Evolutionary conservation across 2,113 vertebrate species (phyloP).

Genomic region (Echinops telfairi): DNA sequence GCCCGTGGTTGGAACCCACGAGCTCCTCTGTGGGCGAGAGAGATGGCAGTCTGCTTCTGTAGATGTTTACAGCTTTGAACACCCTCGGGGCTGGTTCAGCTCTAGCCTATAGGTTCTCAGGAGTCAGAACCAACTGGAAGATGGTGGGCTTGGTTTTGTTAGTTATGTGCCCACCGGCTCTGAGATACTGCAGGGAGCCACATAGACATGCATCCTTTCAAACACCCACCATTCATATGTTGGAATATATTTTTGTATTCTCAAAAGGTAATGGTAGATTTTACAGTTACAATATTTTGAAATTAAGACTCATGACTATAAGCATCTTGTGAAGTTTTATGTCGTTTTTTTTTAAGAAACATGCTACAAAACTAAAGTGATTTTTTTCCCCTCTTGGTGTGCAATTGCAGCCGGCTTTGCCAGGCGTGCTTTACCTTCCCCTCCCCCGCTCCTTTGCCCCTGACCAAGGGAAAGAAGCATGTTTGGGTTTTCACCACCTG

Average conservation of each 20-base stretch:
- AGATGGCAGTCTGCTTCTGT: not conserved
- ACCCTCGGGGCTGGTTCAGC: not conserved
- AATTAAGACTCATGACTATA: not conserved
- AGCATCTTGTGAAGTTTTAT: not conserved
- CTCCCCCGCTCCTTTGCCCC: not conserved
- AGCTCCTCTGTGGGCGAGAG: no score
- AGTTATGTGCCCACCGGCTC: not conserved
- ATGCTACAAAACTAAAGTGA: not conserved
- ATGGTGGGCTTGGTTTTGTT: not conserved
- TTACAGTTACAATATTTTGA: slow-evolving; percentile 47
- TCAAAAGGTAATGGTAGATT: not conserved
- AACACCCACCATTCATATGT: not conserved
- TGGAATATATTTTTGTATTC: not conserved
- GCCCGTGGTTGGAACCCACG: no score
- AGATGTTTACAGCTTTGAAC: not conserved
- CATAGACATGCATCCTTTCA: not conserved
- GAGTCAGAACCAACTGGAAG: not conserved
- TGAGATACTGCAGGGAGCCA: not conserved
- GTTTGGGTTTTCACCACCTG: slow-evolving; percentile 88
- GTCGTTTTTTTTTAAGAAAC: not conserved
- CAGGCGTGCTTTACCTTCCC: slow-evolving; percentile 10
- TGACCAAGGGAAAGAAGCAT: slow-evolving; percentile 10
- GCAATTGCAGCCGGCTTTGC: not conserved
- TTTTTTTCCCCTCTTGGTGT: not conserved
- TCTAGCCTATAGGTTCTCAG: not conserved